A percentile compares a stretch with the other conserved stretches of the same genome.
phyloP scores from a whole-genome alignment of 2,888 invertebrate genomes.

The Eulithis prunata region DNA sequence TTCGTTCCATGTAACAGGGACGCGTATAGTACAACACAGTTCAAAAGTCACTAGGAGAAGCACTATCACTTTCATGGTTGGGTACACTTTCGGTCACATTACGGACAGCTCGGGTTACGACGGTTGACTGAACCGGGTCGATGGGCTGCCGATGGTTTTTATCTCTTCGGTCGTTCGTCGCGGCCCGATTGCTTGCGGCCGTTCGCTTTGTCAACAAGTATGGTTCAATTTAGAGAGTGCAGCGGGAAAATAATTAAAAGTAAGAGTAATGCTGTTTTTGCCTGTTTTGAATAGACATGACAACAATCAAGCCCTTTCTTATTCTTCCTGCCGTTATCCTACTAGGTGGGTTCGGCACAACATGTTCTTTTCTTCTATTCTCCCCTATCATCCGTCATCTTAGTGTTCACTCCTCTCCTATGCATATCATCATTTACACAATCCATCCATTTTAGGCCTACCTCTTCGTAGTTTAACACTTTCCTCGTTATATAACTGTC shows the following conservation, averaged over 20 bases:
- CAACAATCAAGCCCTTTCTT: no score
- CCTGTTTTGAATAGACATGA: no score
- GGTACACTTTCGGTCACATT: constrained; percentile 68
- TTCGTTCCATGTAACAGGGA: constrained; percentile 68
- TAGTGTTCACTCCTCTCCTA: no score
- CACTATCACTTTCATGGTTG: constrained; percentile 50
- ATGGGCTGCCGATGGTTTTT: constrained; percentile 70
- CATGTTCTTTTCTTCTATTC: no score
- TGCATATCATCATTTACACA: no score
- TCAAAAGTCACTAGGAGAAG: constrained; percentile 64
- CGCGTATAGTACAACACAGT: constrained; percentile 68
- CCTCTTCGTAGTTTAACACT: no score
- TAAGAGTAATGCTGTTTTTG: background rate
- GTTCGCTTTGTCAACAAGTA: constrained; percentile 63
- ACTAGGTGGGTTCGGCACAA: no score
- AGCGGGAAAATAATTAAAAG: constrained; percentile 38
- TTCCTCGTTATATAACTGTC: no score
- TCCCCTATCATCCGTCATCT: no score
- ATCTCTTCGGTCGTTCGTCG: constrained; percentile 79
- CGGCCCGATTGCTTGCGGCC: constrained; percentile 74
- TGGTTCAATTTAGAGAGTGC: constrained; percentile 47
- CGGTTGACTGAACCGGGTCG: constrained; percentile 76
- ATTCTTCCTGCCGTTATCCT: no score
- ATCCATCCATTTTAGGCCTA: no score
- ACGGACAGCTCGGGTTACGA: constrained; percentile 65